Evolutionary conservation across 2,888 invertebrate genomes (phyloP), one percentile per base, ranked within the genome.

Genomic region (Catocala fraxini): DNA sequence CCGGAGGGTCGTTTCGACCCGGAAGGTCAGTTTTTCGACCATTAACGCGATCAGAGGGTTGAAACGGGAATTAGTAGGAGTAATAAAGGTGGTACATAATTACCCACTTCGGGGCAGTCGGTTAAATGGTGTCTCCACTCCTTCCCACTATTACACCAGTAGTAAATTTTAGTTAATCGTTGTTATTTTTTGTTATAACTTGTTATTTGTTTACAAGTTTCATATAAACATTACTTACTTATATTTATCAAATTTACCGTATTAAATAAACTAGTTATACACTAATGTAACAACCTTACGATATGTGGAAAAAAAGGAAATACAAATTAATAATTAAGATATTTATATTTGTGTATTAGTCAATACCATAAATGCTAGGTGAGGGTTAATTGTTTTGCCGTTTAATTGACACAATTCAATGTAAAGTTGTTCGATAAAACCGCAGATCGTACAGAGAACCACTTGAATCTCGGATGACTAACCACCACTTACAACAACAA

Each of bases 1-100:
- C 92, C 39, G 15, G 86, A 77, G 91, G 84, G 85, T 87, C 85
- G 84, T 92, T 90, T 82, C 56, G 84, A 77, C 86, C 85, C 87
- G 83, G 87, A 84, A 90, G 93, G 93, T 91, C 93, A 93, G 92
- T 94, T 93, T 92, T 92, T 93, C 89, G 91, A 77, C 85, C 91
- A 91, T 93, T 94, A 93, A 86, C 86, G 86, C 87, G 85, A 87
- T 89, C 90, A 88, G 88, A 86, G 90, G 90, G 90, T 86, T 82
- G 84, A 77, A 58, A 58, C 67, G 76, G 79, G 89, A 89, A 92
- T 91, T 91, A 90, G 88, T 81, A 78, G 79, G 75, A 78, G 88
- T 81, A 82, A 89, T 93, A 92, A 93, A 92, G 89, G 91, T 90
- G 86, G 73, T 75, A 71, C 75, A 71, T 92, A 92, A 93, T 93